Conservation (phyloP, 64 coral and sea anemone genomes). For the Trachythela sp. region DNA sequence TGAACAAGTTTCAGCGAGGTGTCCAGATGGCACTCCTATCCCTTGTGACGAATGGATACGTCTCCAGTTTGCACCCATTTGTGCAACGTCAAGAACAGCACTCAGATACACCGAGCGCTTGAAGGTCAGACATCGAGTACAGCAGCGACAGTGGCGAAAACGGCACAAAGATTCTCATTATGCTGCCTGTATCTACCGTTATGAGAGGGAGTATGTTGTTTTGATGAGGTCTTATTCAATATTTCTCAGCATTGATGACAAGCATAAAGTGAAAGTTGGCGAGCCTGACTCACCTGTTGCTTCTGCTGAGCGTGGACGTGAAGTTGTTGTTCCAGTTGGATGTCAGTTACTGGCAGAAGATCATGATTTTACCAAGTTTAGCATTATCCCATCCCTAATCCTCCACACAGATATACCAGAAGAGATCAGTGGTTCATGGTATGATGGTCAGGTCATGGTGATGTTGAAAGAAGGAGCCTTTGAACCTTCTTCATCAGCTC, state of each 20-base stretch:
- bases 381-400: conserved; percentile 1
- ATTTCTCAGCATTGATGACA: conserved; percentile 3
- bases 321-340: conserved; percentile 27
- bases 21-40: conserved; percentile 8
- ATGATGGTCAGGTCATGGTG: conserved; percentile 2
- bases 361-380: conserved; percentile 22
- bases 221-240: conserved; percentile 12
- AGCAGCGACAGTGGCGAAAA: conserved; percentile 6
- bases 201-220: conserved; percentile 15
- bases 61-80: conserved; percentile 26
- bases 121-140: conserved; percentile 17
- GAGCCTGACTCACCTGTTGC: background rate
- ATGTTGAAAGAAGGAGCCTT: conserved; percentile 29
- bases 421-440: conserved; percentile 18
- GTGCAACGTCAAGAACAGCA: conserved; percentile 17
- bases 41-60: conserved; percentile 22
- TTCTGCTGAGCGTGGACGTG: background rate
- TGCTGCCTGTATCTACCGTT: conserved; percentile 21
- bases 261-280: conserved; percentile 22
- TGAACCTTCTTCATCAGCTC: conserved; percentile 18
- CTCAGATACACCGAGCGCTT: conserved; percentile 16
- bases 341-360: conserved; percentile 3
- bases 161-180: conserved; percentile 13
- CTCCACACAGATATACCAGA: conserved; percentile 20
- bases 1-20: conserved; percentile 14